These are phyloP conservation scores for Phallusia fumigata DNA, from an alignment of 23 tunicate genomes.

Conservation along the genomic window DNA sequence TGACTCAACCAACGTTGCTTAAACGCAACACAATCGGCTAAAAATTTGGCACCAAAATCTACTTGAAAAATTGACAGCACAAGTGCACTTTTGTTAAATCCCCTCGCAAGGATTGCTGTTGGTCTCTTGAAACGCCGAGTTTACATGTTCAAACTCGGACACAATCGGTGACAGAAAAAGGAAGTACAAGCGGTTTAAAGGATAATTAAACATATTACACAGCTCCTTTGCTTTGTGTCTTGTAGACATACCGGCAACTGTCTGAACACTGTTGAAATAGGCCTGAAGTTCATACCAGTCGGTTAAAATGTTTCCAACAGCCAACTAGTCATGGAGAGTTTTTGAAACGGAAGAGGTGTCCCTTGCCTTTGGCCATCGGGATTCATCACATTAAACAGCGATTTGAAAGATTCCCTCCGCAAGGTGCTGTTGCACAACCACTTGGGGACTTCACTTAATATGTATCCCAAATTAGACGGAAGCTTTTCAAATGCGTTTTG, in stretches of 20 bases:
- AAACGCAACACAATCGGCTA: no score
- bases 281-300: conserved; percentile 20
- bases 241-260: background rate
- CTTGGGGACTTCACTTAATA: background rate
- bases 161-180: background rate
- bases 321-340: conserved; percentile 35
- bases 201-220: no score
- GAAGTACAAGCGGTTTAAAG: no score
- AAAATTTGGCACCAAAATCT: no score
- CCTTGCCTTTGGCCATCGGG: background rate
- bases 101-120: conserved; percentile 5
- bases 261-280: background rate
- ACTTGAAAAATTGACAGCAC: no score
- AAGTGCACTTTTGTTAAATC: no score
- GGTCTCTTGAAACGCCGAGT: background rate
- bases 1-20: no score
- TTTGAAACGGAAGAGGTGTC: conserved; percentile 37
- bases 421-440: conserved; percentile 41
- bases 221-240: background rate
- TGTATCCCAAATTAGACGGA: no score
- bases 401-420: conserved; percentile 29
- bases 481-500: no score
- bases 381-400: conserved; percentile 31
- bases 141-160: conserved; percentile 33
- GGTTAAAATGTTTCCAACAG: conserved; percentile 26